Evolutionary conservation across 1,140 invertebrate genomes (phyloP).

Genomic region (Aphis gossypii): DNA sequence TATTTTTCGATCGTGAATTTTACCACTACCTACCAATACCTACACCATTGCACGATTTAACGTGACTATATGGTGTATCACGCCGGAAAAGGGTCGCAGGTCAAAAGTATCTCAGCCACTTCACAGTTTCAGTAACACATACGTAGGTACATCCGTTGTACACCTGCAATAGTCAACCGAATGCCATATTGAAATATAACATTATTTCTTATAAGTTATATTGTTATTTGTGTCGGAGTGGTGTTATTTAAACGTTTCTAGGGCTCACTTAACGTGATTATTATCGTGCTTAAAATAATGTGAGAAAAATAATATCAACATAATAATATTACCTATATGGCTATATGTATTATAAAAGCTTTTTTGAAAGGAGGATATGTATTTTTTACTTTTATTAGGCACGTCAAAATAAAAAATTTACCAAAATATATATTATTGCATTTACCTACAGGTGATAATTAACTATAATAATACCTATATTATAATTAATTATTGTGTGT

Average conservation of each 20-base stretch:
- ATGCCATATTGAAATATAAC: not conserved
- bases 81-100: not conserved
- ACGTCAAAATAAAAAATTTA: no score
- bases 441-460: no score
- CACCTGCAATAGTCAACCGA: not conserved
- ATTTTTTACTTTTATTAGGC: no score
- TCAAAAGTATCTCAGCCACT: not conserved
- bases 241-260: not conserved
- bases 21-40: not conserved
- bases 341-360: no score
- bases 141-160: not conserved
- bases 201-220: not conserved
- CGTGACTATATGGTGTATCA: not conserved
- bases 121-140: not conserved
- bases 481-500: no score
- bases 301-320: no score
- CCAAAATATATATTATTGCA: no score
- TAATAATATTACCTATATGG: no score
- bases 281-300: no score
- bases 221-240: not conserved
- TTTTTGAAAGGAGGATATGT: no score
- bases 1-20: slow-evolving; percentile 3
- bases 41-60: not conserved
- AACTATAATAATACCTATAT: no score
- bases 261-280: no score